Evolutionary conservation across 2,888 invertebrate genomes (phyloP), one percentile per base, ranked within the genome.

Genomic region (Chrysolina oricalcia): DNA sequence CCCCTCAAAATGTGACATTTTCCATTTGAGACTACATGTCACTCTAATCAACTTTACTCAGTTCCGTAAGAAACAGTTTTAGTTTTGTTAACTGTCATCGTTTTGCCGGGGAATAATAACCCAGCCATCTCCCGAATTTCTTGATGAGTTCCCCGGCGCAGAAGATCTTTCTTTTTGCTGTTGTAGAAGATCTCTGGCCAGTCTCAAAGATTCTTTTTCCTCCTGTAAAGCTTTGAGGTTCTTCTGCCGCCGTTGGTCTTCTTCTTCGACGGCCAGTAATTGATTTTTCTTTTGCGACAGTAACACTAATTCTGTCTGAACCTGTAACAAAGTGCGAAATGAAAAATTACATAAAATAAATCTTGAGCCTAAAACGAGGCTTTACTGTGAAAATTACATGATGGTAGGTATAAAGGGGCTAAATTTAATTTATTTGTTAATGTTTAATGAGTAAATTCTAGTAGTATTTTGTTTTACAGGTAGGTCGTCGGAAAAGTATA

Each of bases 231-330:
- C 87, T 72, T 85, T 83, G 65, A 88, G 81, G 10, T 81, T 80
- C 73, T 83, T 83, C 71, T 85, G 83, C 76, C 85, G 83, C 75
- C 83, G 78, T 72, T 87, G 85, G 73, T 87, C 86, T 67, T 91
- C 90, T 81, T 90, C 92, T 89, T 94, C 91, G 82, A 92, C 91
- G 80, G 92, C 92, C 80, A 95, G 91, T 78, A 96, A 89, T 85
- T 94, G 93, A 80, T 94, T 93, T 89, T 94, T 95, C 83, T 95
- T 93, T 85, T 95, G 94, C 78, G 93, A 93, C 74, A 96, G 90
- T 84, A 95, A 93, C 48, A 95, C 95, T 77, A 97, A 91, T 89
- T 97, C 96, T 48, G 96, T 96, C 89, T 96, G 96, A 78, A 92
- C 91, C 93, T 93, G 88, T 10, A 81, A 81, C 62, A 73, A 40